phyloP scores from a whole-genome alignment of 2,113 vertebrate species.

The Oceanodroma tethys region DNA sequence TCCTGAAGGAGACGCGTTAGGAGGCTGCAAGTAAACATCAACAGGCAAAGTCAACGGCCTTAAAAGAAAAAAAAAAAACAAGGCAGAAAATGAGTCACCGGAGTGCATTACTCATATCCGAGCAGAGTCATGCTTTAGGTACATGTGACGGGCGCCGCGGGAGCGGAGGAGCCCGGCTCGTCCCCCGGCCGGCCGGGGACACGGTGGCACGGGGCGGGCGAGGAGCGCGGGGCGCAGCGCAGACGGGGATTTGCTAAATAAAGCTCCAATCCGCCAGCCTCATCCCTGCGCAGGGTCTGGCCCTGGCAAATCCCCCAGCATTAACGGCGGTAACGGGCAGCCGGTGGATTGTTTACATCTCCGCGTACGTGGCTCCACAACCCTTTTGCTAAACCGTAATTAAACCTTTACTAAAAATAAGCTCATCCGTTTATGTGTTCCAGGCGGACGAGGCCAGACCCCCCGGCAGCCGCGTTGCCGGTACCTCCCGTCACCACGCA shows the following conservation, averaged over 20 bases:
- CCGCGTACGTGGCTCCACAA: accelerated
- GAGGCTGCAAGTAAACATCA: not conserved
- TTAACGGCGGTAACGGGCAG: not conserved
- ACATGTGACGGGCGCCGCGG: slow-evolving; percentile 46
- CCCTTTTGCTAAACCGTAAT: accelerated
- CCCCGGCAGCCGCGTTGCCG: accelerated
- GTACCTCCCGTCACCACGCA: accelerated
- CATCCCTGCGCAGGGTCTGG: not conserved
- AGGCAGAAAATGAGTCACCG: not conserved
- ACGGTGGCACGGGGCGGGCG: not conserved
- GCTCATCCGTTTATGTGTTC: not conserved
- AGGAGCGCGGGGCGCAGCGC: not conserved
- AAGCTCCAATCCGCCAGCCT: slow-evolving; percentile 50
- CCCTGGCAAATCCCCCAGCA: not conserved
- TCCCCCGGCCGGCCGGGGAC: not conserved
- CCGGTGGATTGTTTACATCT: not conserved
- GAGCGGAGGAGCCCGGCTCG: not conserved
- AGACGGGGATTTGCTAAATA: slow-evolving; percentile 65
- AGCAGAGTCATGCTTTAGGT: slow-evolving; percentile 46
- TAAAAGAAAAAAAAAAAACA: not conserved
- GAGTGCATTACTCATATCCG: not conserved
- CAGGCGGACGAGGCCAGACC: not conserved
- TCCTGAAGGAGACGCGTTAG: not conserved
- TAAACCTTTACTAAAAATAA: not conserved
- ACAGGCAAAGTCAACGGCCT: not conserved